Conservation (phyloP, 2,888 invertebrate genomes). For the Drosophila atroscutellata region DNA sequence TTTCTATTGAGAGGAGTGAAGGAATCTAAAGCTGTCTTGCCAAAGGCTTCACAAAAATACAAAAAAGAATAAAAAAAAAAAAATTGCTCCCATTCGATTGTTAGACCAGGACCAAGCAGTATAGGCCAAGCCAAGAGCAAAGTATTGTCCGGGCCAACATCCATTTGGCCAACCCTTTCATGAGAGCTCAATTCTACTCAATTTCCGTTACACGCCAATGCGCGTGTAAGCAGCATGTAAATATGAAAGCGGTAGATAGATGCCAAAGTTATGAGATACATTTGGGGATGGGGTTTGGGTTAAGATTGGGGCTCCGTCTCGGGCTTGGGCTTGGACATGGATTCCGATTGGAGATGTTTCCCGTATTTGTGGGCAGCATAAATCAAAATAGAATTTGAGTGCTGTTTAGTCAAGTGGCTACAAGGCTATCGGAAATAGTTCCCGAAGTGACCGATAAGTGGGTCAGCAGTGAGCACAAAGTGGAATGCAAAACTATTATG, state of each 20-base stretch:
- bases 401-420: conserved; percentile 75
- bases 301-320: not conserved
- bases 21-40: conserved; percentile 26
- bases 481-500: conserved; percentile 62
- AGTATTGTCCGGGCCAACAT: conserved; percentile 11
- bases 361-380: conserved; percentile 59
- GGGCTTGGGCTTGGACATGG: not conserved
- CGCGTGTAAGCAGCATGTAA: conserved; percentile 78
- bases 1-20: conserved; percentile 51
- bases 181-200: conserved; percentile 52
- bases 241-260: conserved; percentile 68
- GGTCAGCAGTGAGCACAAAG: conserved; percentile 68
- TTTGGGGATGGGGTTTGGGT: conserved; percentile 20
- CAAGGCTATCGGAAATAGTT: conserved; percentile 54
- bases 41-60: conserved; percentile 30
- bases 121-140: not conserved
- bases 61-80: conserved; percentile 29
- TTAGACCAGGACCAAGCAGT: conserved; percentile 37
- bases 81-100: conserved; percentile 43
- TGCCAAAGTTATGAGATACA: conserved; percentile 73
- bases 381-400: conserved; percentile 76
- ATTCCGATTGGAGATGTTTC: conserved; percentile 18
- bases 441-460: conserved; percentile 76
- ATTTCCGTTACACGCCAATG: conserved; percentile 76
- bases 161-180: conserved; percentile 54